Percentiles rank a stretch among this genome's conserved stretches.
Conservation (phyloP, 1,140 invertebrate species). For the Plectrocnemia conspersa region DNA sequence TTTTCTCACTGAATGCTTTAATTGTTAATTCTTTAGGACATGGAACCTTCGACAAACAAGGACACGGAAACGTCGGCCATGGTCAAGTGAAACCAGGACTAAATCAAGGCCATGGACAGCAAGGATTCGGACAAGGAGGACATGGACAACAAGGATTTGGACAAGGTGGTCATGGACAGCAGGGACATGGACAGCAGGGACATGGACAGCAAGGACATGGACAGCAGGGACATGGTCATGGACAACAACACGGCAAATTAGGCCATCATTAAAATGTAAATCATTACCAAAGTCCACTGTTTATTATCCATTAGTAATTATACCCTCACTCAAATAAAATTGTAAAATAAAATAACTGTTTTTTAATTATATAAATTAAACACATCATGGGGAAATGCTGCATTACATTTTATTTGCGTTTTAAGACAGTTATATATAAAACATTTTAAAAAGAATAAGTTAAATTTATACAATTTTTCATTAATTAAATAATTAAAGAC, state of each 20-base stretch:
- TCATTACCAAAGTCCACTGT: slow-evolving; percentile 1
- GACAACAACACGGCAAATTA: slow-evolving; percentile 1
- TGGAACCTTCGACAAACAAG: too few species aligned
- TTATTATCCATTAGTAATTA: background rate
- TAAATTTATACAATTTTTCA: background rate
- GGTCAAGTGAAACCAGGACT: too few species aligned
- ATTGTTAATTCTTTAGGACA: too few species aligned
- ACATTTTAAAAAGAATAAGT: background rate
- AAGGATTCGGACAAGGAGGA: background rate
- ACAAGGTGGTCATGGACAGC: background rate
- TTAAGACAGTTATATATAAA: background rate
- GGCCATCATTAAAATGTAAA: too few species aligned
- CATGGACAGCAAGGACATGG: background rate
- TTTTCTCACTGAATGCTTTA: too few species aligned
- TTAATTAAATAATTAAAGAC: background rate
- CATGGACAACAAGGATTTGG: background rate
- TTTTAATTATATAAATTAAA: background rate
- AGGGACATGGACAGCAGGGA: slow-evolving; percentile 2
- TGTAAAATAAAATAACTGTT: background rate
- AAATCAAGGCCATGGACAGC: background rate
- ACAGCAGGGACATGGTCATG: background rate
- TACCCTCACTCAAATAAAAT: too few species aligned
- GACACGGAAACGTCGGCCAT: background rate
- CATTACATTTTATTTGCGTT: background rate
- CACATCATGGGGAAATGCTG: background rate